phyloP scores from a whole-genome alignment of 2,888 invertebrate genomes.

The Andrena hattorfiana region DNA sequence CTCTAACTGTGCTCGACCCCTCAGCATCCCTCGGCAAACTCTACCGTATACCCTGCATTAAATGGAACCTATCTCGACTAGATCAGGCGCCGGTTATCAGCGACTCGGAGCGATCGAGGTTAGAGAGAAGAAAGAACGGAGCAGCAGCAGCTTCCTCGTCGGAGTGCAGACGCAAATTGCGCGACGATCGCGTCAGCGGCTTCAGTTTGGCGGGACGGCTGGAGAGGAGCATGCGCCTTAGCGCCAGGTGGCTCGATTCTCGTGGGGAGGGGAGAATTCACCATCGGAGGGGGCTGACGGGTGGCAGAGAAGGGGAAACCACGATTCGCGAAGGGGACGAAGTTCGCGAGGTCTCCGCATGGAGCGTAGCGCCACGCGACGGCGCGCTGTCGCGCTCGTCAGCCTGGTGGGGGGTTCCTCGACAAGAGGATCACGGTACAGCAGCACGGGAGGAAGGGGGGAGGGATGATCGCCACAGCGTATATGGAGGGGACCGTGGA shows the following conservation, averaged over 20 bases:
- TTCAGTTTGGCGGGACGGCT: constrained; percentile 61
- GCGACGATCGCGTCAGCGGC: constrained; percentile 26
- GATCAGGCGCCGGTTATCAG: neutral
- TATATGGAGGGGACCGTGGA: constrained; percentile 40
- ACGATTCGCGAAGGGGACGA: constrained; percentile 56
- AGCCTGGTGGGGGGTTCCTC: constrained; percentile 35
- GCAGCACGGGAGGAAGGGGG: constrained; percentile 53
- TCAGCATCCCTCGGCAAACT: too few species aligned
- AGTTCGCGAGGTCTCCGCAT: constrained; percentile 84
- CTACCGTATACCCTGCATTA: too few species aligned
- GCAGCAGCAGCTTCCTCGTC: constrained; percentile 22
- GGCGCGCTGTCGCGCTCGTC: constrained; percentile 64
- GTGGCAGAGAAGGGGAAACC: constrained; percentile 28
- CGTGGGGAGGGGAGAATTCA: constrained; percentile 6
- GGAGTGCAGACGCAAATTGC: constrained; percentile 53
- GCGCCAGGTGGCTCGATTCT: constrained; percentile 63
- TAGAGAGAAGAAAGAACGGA: neutral
- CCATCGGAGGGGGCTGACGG: constrained; percentile 27
- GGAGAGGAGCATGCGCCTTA: constrained; percentile 71
- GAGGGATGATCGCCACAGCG: constrained; percentile 57
- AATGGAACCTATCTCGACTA: neutral
- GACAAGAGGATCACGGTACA: constrained; percentile 49
- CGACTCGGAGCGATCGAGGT: neutral
- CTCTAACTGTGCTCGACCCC: too few species aligned
- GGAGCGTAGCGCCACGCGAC: constrained; percentile 82